Conservation (phyloP, 2,888 invertebrate genomes). For the Criorhina ranunculi region DNA sequence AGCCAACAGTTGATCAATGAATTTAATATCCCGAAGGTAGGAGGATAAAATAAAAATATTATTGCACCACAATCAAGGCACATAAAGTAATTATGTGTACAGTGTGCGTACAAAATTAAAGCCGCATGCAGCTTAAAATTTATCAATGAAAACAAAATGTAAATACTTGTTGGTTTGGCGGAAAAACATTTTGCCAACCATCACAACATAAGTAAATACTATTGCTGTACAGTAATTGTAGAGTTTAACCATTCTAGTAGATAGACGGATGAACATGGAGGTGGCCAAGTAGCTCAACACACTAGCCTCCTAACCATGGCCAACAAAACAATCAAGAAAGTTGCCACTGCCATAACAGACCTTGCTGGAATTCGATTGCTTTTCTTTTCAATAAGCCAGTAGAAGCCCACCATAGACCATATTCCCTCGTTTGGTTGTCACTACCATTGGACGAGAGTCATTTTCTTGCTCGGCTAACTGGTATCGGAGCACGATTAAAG, state of each 20-base stretch:
- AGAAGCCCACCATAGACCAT: conserved; percentile 71
- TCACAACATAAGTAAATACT: conserved; percentile 44
- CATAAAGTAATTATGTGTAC: conserved; percentile 39
- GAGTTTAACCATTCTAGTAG: conserved; percentile 62
- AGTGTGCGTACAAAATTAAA: conserved; percentile 42
- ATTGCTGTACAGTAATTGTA: conserved; percentile 58
- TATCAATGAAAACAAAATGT: conserved; percentile 73
- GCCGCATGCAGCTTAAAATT: conserved; percentile 55
- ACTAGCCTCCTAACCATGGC: conserved; percentile 74
- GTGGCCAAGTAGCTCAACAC: conserved; percentile 72
- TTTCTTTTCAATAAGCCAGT: conserved; percentile 76
- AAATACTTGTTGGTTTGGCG: conserved; percentile 58
- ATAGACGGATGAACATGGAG: conserved; percentile 74
- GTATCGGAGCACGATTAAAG: conserved; percentile 72
- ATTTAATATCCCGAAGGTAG: conserved; percentile 61
- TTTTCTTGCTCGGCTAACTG: conserved; percentile 66
- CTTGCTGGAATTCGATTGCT: conserved; percentile 76
- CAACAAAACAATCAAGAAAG: conserved; percentile 77
- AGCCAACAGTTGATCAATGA: conserved; percentile 61
- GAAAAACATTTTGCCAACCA: conserved; percentile 36
- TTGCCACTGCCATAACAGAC: conserved; percentile 75
- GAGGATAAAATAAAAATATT: conserved; percentile 20
- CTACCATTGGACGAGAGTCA: conserved; percentile 28
- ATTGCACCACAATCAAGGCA: conserved; percentile 21
- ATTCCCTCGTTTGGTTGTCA: conserved; percentile 66